Base-by-base conservation (phyloP, 1,140 invertebrate species). In the Helicoverpa zea region DNA sequence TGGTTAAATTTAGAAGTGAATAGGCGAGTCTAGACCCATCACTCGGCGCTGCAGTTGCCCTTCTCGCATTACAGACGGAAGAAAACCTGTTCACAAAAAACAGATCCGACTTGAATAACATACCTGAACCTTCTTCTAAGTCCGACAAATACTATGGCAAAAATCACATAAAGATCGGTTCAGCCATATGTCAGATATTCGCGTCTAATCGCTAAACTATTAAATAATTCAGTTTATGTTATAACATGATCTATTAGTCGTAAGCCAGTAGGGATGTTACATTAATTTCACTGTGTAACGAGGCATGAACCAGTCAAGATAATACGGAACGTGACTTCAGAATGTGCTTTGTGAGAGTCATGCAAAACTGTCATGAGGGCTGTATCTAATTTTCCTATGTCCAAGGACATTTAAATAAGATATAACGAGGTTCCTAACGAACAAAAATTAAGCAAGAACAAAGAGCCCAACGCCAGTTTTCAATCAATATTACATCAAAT, bases 261-360 rank as follows among this genome's bases (percentile, higher is more conserved):
- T 30, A 14, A 73, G 13, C 9, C 23, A 43, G 43, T 47, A 56
- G 13, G 29, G 12, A n/a, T 7, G n/a, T 63, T n/a, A 74, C 51
- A 52, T 78, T 80, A 49, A 80, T 70, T 80, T 54, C 49, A 23
- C 54, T 35, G 68, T 16, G 58, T 82, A 84, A 84, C 83, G 83
- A 84, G 83, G 81, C 83, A 54, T 82, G 79, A 82, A 82, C 79
- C 59, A 78, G 35, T 51, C 72, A 52, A 81, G 74, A 79, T 79
- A 82, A 56, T 29, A 56, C 18, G 74, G 47, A 63, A 79, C 79
- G 75, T 81, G 63, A 72, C 14, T 59, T 16, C 58, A 81, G 75
- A 70, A 79, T 58, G 35, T 54, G 63, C 81, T 79, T 80, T 83
- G 73, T 83, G 68, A 80, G 51, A 73, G 73, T 80, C 78, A 76